phyloP scores from a whole-genome alignment of 2,797 vertebrate genomes.

The Acanthopagrus latus region DNA sequence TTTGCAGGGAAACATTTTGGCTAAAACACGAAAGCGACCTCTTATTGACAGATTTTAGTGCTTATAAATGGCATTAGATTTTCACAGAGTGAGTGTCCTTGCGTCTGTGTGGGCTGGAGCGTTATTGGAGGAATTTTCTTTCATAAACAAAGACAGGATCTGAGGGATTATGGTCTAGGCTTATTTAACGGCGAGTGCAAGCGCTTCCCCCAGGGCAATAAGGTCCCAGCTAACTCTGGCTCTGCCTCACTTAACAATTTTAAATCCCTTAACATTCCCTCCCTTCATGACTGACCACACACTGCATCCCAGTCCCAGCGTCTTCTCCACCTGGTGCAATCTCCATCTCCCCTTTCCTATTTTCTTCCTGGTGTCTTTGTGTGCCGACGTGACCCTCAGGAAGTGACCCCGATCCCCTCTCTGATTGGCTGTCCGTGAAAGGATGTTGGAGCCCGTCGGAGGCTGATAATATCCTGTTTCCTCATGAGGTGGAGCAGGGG shows the following conservation, averaged over 20 bases:
- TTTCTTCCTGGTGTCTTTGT: constrained; percentile 42
- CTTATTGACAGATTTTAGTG: constrained; percentile 44
- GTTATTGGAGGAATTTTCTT: constrained; percentile 80
- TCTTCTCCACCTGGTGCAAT: constrained; percentile 10
- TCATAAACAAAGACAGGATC: constrained; percentile 84
- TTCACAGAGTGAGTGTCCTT: constrained; percentile 61
- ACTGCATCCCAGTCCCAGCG: constrained; percentile 48
- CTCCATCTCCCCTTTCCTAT: constrained; percentile 27
- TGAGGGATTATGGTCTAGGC: constrained; percentile 78
- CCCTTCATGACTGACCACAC: constrained; percentile 72
- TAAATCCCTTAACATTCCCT: constrained; percentile 64
- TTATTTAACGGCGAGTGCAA: constrained; percentile 77
- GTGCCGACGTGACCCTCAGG: constrained; percentile 56
- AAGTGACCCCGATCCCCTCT: constrained; percentile 66
- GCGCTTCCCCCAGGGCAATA: constrained; percentile 68
- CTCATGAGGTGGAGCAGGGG: constrained; percentile 62
- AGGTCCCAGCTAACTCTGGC: constrained; percentile 63
- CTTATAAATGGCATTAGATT: constrained; percentile 43
- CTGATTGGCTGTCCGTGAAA: constrained; percentile 72
- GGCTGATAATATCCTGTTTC: constrained; percentile 79
- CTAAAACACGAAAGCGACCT: constrained; percentile 37
- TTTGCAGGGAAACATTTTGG: constrained; percentile 34
- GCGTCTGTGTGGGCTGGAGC: constrained; percentile 78
- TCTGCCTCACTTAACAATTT: constrained; percentile 57
- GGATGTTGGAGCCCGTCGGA: constrained; percentile 54